Evolutionary conservation across 2,888 invertebrate genomes (phyloP).

Genomic region (Camptogramma bilineatum): DNA sequence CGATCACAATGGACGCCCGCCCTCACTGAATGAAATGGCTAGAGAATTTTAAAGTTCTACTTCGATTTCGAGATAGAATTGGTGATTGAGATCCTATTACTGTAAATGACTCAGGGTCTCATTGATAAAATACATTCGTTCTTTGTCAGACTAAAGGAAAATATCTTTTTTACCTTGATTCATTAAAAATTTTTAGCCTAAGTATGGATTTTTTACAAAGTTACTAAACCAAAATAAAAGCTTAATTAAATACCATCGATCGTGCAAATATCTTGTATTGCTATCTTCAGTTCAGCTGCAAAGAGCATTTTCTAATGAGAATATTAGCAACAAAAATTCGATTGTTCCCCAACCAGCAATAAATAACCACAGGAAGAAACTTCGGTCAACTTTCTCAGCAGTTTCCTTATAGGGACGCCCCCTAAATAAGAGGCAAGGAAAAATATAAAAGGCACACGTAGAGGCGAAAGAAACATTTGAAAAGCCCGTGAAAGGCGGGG

Average conservation of each 20-base stretch:
- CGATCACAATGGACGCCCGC: conserved; percentile 50
- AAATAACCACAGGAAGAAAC: conserved; percentile 45
- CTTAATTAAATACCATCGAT: neutral
- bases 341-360: conserved; percentile 32
- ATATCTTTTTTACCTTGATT: neutral
- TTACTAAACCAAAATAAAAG: neutral
- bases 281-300: neutral
- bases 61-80: conserved; percentile 35
- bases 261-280: neutral
- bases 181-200: neutral
- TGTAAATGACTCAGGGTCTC: conserved; percentile 2
- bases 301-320: conserved; percentile 16
- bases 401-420: conserved; percentile 39
- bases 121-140: neutral
- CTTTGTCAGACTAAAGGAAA: neutral
- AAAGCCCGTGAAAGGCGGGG: neutral
- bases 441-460: conserved; percentile 1
- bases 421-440: conserved; percentile 11
- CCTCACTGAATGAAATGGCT: conserved; percentile 39
- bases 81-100: conserved; percentile 14
- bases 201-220: too few relatives aligned
- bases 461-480: conserved; percentile 8
- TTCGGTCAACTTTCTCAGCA: conserved; percentile 41
- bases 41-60: conserved; percentile 43
- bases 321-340: conserved; percentile 13